Evolutionary conservation across 2,113 vertebrate genomes (phyloP).

Genomic region (Thomomys bottae): DNA sequence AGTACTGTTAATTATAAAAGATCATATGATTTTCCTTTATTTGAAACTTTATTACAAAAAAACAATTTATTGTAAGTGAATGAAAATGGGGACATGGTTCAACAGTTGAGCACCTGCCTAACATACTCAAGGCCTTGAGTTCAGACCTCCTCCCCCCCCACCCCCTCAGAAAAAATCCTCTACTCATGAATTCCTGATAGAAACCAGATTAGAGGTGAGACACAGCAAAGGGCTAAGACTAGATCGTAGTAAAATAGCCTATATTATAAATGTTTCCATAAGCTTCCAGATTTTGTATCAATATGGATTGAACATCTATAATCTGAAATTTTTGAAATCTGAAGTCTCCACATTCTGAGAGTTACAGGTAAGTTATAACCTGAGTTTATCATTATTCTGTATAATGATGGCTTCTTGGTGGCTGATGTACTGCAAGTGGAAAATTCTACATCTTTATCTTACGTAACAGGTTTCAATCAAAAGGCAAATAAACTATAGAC

Average conservation of each 20-base stretch:
- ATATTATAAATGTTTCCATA: neutral
- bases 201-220: neutral
- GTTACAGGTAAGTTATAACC: too few relatives aligned
- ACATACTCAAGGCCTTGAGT: too few relatives aligned
- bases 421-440: neutral
- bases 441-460: neutral
- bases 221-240: neutral
- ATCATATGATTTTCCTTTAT: conserved; percentile 28
- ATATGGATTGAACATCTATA: neutral
- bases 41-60: conserved; percentile 28
- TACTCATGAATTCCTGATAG: conserved; percentile 27
- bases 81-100: neutral
- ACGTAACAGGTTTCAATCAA: neutral
- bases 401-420: too few relatives aligned
- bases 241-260: neutral
- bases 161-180: too few relatives aligned
- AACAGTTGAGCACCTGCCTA: too few relatives aligned
- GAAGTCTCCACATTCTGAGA: neutral
- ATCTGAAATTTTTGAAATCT: neutral
- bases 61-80: too few relatives aligned
- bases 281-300: neutral
- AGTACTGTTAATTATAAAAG: neutral
- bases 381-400: too few relatives aligned
- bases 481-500: neutral
- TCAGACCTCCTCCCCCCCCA: too few relatives aligned